Base-by-base conservation (phyloP, 2,113 vertebrate species). In the Egretta garzetta region DNA sequence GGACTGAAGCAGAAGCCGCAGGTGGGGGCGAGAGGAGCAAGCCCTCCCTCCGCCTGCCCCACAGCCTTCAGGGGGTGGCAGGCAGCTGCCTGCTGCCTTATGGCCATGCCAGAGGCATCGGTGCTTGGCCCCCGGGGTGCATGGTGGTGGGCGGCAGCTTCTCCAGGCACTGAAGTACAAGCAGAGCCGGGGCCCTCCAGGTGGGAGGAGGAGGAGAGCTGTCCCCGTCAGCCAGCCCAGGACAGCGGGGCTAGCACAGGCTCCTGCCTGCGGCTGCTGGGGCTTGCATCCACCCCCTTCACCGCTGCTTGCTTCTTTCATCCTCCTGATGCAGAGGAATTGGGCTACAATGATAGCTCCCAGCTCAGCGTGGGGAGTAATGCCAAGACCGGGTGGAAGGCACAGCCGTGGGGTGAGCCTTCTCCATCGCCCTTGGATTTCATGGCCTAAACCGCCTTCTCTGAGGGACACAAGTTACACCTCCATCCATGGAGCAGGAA, bases 41-140 rank as follows among this genome's bases (percentile, higher is more conserved):
- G 23, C 3, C 33, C 41, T 16, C 64, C 2, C 41, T 14, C 64
- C 2, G 2, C 32, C 24, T 26, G 56, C 11, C 41, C 53, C 39
- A 12, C 49, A 47, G 55, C 30, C 30, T 26, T 30, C 60, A 26
- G 6, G 10, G 47, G 14, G 13, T 9, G 62, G 20, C n/a, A 23
- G 37, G 18, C 49, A 52, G 15, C 45, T 59, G 37, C 35, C 56
- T 59, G 15, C 43, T 72, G 59, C 59, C 41, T 66, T 45, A 18
- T 8, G 45, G 17, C 39, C 3, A 0, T 39, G 47, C 11, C 16
- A 14, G 60, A 53, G 39, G 45, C 16, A 9, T 3, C 24, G 55
- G 28, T 53, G 39, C 22, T 27, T 28, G 52, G 23, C 3, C 4
- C 16, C 13, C 1, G 39, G 3, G 17, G 55, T 0, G 0, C 4